A percentile compares a stretch with the other conserved stretches of the same genome.
phyloP scores from a whole-genome alignment of 2,888 invertebrate species.

The Colostygia pectinataria region DNA sequence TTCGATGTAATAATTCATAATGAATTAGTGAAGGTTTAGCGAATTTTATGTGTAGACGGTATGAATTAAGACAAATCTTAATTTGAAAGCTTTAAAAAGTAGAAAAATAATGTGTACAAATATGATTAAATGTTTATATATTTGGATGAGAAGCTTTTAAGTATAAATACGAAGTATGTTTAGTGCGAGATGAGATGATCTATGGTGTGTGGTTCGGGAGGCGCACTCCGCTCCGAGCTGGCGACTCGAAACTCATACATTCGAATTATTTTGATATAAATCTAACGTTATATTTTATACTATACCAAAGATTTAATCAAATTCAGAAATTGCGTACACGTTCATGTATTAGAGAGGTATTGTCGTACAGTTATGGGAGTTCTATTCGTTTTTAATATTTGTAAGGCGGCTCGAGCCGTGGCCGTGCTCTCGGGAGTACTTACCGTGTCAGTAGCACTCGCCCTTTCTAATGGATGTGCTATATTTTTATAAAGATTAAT shows the following conservation, averaged over 20 bases:
- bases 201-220: not conserved
- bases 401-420: constrained; percentile 18
- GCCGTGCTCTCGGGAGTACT: no score
- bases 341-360: constrained; percentile 34
- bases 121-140: constrained; percentile 48
- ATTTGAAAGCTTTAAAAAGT: constrained; percentile 77
- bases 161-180: constrained; percentile 39
- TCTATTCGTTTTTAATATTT: constrained; percentile 16
- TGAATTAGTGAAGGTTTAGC: constrained; percentile 51
- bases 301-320: constrained; percentile 57
- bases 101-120: constrained; percentile 67
- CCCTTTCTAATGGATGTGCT: constrained; percentile 20
- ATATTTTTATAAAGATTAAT: constrained; percentile 34
- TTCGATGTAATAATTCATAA: constrained; percentile 49
- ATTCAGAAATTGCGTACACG: constrained; percentile 44
- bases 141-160: constrained; percentile 44
- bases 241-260: constrained; percentile 27
- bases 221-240: not conserved
- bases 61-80: constrained; percentile 69
- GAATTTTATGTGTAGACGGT: constrained; percentile 46
- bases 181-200: constrained; percentile 3
- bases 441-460: no score
- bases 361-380: constrained; percentile 20
- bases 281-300: constrained; percentile 42
- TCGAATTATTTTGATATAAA: constrained; percentile 36